Percentiles rank a stretch among this genome's conserved stretches.
These are phyloP conservation scores for Leptothorax acervorum DNA, from an alignment of 2,888 invertebrate genomes.

Conservation along the genomic window DNA sequence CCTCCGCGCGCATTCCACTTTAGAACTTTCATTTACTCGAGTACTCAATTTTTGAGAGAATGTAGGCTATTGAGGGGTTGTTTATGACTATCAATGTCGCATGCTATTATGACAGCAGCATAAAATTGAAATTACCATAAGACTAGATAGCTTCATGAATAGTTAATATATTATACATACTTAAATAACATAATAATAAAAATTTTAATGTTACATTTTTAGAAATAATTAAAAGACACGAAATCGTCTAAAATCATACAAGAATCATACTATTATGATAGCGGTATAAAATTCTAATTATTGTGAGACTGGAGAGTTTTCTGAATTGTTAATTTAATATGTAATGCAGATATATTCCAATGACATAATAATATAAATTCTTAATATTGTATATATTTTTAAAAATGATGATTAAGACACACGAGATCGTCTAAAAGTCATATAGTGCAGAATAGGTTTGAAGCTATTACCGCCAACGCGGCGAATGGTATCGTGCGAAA, in stretches of 20 bases:
- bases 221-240: neutral
- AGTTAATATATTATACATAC: neutral
- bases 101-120: neutral
- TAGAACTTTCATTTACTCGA: neutral
- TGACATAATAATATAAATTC: neutral
- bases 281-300: neutral
- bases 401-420: neutral
- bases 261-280: too few species aligned
- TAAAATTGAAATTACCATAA: neutral
- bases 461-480: slow-evolving; percentile 16
- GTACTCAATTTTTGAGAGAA: neutral
- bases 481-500: slow-evolving; percentile 32
- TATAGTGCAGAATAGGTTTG: neutral
- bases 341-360: neutral
- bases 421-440: neutral
- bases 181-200: neutral
- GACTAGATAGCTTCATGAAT: neutral
- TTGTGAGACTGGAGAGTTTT: neutral
- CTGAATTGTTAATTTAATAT: neutral
- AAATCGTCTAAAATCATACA: neutral
- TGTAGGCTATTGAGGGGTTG: neutral
- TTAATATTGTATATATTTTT: neutral
- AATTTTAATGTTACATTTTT: neutral
- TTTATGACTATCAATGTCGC: neutral
- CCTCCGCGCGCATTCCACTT: slow-evolving; percentile 10